Evolutionary conservation across 2,797 vertebrate species (phyloP).

Genomic region (Cyprinodon diabolis): DNA sequence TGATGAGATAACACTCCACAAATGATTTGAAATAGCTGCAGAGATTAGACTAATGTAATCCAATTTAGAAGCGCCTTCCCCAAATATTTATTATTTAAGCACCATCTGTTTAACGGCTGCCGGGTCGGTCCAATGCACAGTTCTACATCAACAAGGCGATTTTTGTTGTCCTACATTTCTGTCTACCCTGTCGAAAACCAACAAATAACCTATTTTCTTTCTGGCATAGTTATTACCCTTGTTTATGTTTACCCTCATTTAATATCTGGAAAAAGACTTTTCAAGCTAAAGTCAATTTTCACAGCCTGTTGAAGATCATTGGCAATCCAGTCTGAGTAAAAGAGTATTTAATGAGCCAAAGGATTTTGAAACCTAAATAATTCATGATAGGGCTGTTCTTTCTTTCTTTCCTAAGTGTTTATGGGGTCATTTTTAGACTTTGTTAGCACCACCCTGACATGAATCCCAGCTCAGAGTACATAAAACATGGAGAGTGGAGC

Average conservation of each 20-base stretch:
- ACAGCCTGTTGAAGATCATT: conserved; percentile 19
- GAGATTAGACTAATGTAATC: conserved; percentile 83
- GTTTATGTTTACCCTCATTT: conserved; percentile 42
- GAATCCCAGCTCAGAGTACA: conserved; percentile 40
- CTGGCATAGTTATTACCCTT: conserved; percentile 22
- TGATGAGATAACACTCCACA: conserved; percentile 72
- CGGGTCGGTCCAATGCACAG: conserved; percentile 63
- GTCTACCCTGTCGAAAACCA: conserved; percentile 41
- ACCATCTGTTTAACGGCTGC: conserved; percentile 78
- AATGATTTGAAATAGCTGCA: conserved; percentile 79
- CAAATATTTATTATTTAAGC: conserved; percentile 81
- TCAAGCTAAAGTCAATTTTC: conserved; percentile 13
- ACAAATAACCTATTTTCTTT: conserved; percentile 37
- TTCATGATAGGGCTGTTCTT: conserved; percentile 45
- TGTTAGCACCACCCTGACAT: conserved; percentile 45
- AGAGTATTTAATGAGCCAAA: conserved; percentile 41
- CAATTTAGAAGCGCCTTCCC: conserved; percentile 79
- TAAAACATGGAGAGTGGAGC: conserved; percentile 10
- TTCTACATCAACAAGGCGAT: conserved; percentile 59
- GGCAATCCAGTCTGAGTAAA: conserved; percentile 15
- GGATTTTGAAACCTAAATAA: conserved; percentile 51
- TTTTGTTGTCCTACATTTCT: conserved; percentile 70
- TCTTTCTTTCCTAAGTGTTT: conserved; percentile 23
- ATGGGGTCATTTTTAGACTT: conserved; percentile 47
- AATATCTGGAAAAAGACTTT: conserved; percentile 42